Conservation (phyloP, 2,797 vertebrate species). For the Setipinna tenuifilis region DNA sequence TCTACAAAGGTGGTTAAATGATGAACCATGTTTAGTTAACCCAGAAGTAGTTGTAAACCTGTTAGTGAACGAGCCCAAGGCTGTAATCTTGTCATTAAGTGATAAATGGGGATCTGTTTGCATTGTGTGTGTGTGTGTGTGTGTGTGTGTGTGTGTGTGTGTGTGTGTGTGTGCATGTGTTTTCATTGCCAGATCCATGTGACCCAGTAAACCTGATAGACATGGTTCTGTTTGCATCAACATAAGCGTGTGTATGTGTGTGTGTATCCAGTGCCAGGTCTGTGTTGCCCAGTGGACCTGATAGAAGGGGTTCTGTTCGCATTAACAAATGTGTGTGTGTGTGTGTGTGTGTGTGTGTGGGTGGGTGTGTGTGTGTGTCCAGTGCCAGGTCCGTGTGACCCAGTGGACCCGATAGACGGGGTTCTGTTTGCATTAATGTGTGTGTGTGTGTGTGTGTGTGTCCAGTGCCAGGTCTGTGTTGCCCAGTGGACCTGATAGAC, state of each 20-base stretch:
- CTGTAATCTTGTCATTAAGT: too few species aligned
- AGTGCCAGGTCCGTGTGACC: constrained; percentile 97
- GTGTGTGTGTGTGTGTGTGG: neutral
- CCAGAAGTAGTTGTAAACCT: too few species aligned
- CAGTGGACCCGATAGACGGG: constrained; percentile 95
- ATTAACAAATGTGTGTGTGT: neutral
- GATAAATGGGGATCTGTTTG: too few species aligned
- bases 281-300: too few species aligned
- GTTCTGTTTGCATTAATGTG: too few species aligned
- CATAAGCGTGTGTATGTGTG: neutral
- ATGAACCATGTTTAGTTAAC: too few species aligned
- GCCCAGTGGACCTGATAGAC: constrained; percentile 88
- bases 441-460: too few species aligned
- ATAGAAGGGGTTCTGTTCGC: too few species aligned
- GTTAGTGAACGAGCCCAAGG: too few species aligned
- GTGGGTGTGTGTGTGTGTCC: constrained; percentile 13
- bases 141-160: neutral
- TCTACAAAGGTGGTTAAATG: too few species aligned
- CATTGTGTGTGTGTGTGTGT: neutral
- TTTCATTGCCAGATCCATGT: constrained; percentile 91
- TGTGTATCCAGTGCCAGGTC: too few species aligned
- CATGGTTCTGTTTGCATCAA: constrained; percentile 80
- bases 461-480: too few species aligned
- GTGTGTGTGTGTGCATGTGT: neutral
- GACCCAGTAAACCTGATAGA: constrained; percentile 96